A percentile compares a stretch with the other conserved stretches of the same genome.
These are phyloP conservation scores for Dioctria rufipes DNA, from an alignment of 2,888 invertebrate genomes.

Conservation along the genomic window DNA sequence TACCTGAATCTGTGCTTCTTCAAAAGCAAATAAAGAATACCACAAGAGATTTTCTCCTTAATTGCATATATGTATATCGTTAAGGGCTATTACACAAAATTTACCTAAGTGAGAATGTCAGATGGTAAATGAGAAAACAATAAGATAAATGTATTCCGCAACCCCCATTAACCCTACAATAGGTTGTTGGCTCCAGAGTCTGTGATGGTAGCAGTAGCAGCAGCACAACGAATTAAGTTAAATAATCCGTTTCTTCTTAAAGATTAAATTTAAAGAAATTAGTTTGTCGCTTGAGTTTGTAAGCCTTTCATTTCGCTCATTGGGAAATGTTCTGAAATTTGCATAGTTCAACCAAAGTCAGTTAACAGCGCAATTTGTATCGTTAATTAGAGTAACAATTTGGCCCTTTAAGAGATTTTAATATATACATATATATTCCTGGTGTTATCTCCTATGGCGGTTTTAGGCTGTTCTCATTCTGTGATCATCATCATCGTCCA, in stretches of 20 bases:
- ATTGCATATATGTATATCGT: conserved; percentile 20
- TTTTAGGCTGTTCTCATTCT: too few relatives aligned
- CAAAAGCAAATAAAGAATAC: too few relatives aligned
- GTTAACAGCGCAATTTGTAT: too few relatives aligned
- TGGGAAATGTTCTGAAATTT: background rate
- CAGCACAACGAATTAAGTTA: background rate
- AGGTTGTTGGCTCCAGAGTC: background rate
- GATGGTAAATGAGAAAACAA: conserved; percentile 27
- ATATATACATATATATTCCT: too few relatives aligned
- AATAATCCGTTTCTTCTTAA: conserved; percentile 3
- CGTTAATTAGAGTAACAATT: too few relatives aligned
- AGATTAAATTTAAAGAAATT: background rate
- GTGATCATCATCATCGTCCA: too few relatives aligned
- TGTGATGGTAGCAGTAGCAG: too few relatives aligned
- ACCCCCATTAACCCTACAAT: conserved; percentile 38
- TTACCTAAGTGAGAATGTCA: conserved; percentile 20
- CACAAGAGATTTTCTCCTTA: too few relatives aligned
- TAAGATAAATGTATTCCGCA: conserved; percentile 28
- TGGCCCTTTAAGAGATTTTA: too few relatives aligned
- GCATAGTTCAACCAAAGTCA: too few relatives aligned
- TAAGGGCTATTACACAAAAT: conserved; percentile 30
- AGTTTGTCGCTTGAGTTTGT: background rate
- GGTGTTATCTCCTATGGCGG: too few relatives aligned
- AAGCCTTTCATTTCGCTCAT: background rate
- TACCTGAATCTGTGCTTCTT: too few relatives aligned